Percentiles rank a stretch among this genome's conserved stretches.
These are phyloP conservation scores for Automeris io DNA, from an alignment of 2,888 invertebrate genomes.

Conservation along the genomic window DNA sequence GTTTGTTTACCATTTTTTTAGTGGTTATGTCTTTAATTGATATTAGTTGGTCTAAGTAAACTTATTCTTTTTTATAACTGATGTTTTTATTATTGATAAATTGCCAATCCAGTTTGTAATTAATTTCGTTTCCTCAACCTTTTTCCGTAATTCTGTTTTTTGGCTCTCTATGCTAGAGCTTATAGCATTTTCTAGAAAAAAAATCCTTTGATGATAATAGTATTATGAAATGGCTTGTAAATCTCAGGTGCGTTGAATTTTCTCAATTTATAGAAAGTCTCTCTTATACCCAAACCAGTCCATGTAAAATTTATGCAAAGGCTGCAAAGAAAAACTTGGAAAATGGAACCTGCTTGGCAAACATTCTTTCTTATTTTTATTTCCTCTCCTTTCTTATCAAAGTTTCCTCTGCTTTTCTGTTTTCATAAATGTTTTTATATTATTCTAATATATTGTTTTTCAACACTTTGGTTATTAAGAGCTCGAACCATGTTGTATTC, in stretches of 20 bases:
- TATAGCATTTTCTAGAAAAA: neutral
- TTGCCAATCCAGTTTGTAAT: neutral
- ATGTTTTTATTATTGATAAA: neutral
- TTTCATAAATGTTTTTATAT: neutral
- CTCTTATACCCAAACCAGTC: neutral
- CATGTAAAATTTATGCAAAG: neutral
- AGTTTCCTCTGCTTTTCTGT: neutral
- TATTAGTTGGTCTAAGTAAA: neutral
- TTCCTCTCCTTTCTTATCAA: neutral
- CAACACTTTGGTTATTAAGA: neutral
- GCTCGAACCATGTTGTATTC: neutral
- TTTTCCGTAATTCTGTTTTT: neutral
- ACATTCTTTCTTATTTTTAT: neutral
- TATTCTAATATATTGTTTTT: neutral
- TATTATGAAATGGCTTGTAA: neutral
- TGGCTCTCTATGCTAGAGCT: neutral
- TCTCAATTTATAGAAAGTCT: neutral
- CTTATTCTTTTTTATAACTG: neutral
- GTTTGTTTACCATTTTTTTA: no score
- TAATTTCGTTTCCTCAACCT: neutral
- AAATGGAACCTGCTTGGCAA: neutral
- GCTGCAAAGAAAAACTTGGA: neutral
- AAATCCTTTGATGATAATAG: neutral
- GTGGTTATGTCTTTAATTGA: no score
- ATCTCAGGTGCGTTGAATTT: neutral